Conservation (phyloP, 2,113 vertebrate genomes). For the Vulpes ferrilata region DNA sequence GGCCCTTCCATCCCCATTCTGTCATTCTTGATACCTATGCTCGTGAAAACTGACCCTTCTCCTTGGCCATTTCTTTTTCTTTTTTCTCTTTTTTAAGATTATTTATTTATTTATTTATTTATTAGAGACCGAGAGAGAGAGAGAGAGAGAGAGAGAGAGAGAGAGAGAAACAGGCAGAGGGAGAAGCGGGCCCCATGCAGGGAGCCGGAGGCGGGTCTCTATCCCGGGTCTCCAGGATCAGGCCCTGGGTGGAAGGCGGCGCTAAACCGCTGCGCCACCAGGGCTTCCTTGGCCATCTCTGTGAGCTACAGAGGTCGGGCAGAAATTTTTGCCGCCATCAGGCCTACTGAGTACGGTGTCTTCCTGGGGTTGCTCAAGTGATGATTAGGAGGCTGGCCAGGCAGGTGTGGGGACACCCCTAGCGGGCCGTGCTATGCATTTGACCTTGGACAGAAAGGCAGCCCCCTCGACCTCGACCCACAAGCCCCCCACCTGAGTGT, state of each 20-base stretch:
- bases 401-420: background rate
- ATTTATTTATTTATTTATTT: too few relatives aligned
- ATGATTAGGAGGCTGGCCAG: background rate
- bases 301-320: background rate
- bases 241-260: too few relatives aligned
- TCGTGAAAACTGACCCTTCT: background rate
- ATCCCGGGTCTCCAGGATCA: too few relatives aligned
- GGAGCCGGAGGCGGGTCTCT: too few relatives aligned
- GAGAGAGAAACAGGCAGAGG: too few relatives aligned
- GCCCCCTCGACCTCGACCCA: fast-evolving
- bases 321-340: too few relatives aligned
- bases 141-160: too few relatives aligned
- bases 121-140: too few relatives aligned
- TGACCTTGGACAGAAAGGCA: background rate
- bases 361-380: background rate
- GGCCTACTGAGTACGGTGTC: too few relatives aligned
- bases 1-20: background rate
- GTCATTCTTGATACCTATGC: background rate
- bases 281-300: background rate
- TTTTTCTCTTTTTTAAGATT: too few relatives aligned
- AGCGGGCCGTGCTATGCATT: background rate
- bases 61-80: background rate
- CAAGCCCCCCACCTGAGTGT: conserved; percentile 92
- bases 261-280: too few relatives aligned
- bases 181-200: too few relatives aligned